These are phyloP conservation scores for Agriopis leucophaearia DNA, from an alignment of 2,888 invertebrate species.

Conservation along the genomic window DNA sequence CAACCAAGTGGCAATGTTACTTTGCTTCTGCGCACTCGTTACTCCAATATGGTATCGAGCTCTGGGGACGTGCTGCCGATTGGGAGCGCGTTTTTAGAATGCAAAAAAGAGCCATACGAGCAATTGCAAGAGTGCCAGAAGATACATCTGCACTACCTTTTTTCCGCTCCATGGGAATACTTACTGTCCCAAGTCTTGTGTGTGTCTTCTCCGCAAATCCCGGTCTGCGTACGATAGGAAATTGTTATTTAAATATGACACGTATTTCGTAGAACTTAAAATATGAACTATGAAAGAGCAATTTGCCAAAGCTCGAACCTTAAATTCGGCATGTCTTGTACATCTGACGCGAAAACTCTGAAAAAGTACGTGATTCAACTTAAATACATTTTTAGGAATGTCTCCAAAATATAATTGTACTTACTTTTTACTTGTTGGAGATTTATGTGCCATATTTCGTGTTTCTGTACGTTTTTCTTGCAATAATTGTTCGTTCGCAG, in stretches of 20 bases:
- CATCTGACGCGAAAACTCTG: conserved; percentile 20
- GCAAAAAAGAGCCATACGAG: too few species aligned
- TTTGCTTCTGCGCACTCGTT: too few species aligned
- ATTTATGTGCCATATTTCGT: conserved; percentile 14
- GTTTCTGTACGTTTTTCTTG: conserved; percentile 15
- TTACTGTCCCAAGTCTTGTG: too few species aligned
- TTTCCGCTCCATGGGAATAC: too few species aligned
- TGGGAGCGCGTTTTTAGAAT: too few species aligned
- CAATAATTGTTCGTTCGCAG: conserved; percentile 12
- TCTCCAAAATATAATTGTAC: conserved; percentile 9
- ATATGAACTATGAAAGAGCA: background rate
- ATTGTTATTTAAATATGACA: background rate
- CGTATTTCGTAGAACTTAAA: background rate
- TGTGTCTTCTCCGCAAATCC: too few species aligned
- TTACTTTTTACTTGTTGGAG: conserved; percentile 20
- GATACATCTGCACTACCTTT: too few species aligned
- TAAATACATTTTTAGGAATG: conserved; percentile 21
- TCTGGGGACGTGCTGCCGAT: too few species aligned
- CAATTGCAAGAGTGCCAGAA: too few species aligned
- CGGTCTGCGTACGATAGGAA: too few species aligned
- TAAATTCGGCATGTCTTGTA: conserved; percentile 5
- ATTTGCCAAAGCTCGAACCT: conserved; percentile 1
- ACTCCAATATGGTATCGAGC: too few species aligned
- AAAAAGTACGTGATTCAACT: conserved; percentile 30
- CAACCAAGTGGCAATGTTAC: too few species aligned